Evolutionary conservation across 2,888 invertebrate genomes (phyloP), one percentile per base, ranked within the genome.

Genomic region (Limnephilus lunatus): DNA sequence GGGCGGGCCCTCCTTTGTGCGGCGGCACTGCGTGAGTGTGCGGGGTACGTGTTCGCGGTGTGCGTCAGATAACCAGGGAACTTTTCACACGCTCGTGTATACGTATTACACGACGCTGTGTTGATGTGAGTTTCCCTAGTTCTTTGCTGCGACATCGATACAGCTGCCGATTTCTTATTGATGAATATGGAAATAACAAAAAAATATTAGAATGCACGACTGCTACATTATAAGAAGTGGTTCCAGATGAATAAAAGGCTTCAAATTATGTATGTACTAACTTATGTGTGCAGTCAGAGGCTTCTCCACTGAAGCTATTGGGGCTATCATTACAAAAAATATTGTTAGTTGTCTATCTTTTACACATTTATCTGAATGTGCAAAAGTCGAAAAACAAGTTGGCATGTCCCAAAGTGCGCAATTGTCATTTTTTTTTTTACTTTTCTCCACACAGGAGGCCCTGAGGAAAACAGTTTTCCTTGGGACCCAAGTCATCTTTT

Each of bases 1-100:
- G 89, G 91, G 48, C 92, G 91, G 48, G 85, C 86, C 92, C 88
- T 92, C 92, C 92, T 92, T 92, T 92, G 91, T 92, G 81, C 90
- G 86, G 87, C 81, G 86, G 86, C 91, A 82, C 81, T 81, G 85
- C 48, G 91, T 44, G 39, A 81, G 90, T 68, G 85, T 90, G 82
- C 35, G 85, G 31, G 90, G 39, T n/a, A 14, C 35, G 15, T 44
- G n/a, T 44, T 81, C 32, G 30, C 87, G 80, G 85, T 81, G 48
- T 87, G 87, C 81, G 35, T 35, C 53, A 31, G 53, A 53, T 68
- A 68, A 48, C 14, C 53, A 31, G 88, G 81, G 89, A 89, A 81
- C 30, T 89, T 89, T 89, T 89, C 89, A 89, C 81, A 81, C 89
- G 89, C 14, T 30, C 9, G 53, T 31, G 35, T 88, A 14, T 88